Conservation (phyloP, 2,113 vertebrate genomes). For the Pituophis catenifer region DNA sequence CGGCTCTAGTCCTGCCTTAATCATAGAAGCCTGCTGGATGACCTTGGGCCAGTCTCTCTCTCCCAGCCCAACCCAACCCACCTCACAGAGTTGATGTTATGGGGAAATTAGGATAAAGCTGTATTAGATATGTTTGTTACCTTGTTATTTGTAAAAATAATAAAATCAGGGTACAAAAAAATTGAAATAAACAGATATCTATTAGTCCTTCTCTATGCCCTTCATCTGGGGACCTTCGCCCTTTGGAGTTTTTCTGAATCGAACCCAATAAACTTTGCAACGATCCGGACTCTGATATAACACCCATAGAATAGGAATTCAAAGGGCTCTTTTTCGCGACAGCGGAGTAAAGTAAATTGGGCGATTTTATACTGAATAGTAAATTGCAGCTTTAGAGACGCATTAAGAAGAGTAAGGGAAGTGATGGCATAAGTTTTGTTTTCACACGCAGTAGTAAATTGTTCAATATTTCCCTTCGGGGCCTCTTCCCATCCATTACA, state of each 20-base stretch:
- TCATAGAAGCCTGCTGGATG: no score
- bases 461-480: constrained; percentile 17
- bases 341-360: background rate
- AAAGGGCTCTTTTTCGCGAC: background rate
- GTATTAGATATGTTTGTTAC: no score
- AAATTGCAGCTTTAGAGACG: background rate
- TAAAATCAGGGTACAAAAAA: no score
- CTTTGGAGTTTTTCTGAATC: background rate
- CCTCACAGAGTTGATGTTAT: no score
- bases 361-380: background rate
- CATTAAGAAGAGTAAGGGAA: background rate
- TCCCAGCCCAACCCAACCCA: no score
- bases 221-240: no score
- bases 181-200: background rate
- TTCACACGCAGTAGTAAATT: constrained; percentile 13
- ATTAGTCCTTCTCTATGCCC: background rate
- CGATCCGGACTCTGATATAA: background rate
- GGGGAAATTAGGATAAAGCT: no score
- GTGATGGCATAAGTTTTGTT: background rate
- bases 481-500: background rate
- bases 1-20: no score
- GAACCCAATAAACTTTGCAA: background rate
- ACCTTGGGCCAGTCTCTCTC: no score
- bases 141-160: no score
- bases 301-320: background rate